phyloP scores from a whole-genome alignment of 2,113 vertebrate genomes.

The Danio rerio region DNA sequence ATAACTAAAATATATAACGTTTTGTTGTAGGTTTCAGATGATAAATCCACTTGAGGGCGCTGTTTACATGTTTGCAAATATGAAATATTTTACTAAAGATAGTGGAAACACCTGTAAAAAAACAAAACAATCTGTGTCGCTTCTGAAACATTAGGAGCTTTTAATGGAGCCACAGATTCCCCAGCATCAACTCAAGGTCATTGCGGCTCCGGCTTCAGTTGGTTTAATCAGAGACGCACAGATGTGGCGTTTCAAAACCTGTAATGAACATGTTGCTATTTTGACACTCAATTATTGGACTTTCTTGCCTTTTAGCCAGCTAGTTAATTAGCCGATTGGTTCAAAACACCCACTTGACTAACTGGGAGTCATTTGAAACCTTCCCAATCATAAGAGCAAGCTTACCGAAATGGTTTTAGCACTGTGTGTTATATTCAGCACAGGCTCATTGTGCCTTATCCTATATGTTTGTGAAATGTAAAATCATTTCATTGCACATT shows the following conservation, averaged over 20 bases:
- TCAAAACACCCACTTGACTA: neutral
- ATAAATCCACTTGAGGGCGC: no score
- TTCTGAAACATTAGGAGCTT: constrained; percentile 39
- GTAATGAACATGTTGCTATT: neutral
- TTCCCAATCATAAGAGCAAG: no score
- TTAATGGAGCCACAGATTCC: constrained; percentile 1
- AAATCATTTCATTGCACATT: no score
- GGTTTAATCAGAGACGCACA: neutral
- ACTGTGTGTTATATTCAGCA: no score
- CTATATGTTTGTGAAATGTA: no score
- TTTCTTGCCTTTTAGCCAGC: neutral
- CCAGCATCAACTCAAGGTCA: constrained; percentile 23
- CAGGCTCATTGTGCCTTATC: no score
- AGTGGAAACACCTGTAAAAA: constrained; percentile 22
- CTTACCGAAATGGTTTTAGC: no score
- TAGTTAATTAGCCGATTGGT: neutral
- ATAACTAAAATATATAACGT: no score
- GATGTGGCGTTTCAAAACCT: neutral
- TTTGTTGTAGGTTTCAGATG: no score
- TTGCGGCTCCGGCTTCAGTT: neutral
- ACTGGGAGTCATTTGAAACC: neutral
- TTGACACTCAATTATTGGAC: neutral
- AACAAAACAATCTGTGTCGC: constrained; percentile 17
- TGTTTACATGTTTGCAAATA: no score
- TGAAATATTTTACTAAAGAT: no score